A percentile compares a stretch with the other conserved stretches of the same genome.
Conservation (phyloP, 53 echinoderm and acorn worm genomes). For the Hippasteria phrygiana region DNA sequence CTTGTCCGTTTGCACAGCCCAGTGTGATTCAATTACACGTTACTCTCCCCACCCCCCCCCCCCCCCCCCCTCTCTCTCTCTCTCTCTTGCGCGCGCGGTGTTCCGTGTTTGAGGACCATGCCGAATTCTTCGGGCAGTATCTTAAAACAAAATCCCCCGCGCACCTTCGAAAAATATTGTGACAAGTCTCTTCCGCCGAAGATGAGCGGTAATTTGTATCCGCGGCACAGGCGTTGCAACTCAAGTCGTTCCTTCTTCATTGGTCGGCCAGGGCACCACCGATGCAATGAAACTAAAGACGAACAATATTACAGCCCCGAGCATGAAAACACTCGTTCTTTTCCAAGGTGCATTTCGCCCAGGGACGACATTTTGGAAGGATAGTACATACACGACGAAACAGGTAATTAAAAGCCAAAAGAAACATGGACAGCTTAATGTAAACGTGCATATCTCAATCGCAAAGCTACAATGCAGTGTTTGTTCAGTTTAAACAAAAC, state of each 20-base stretch:
- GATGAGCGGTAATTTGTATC: not conserved
- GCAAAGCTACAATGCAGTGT: too few species aligned
- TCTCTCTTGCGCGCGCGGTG: not conserved
- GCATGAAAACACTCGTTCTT: constrained; percentile 5
- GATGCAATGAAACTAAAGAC: not conserved
- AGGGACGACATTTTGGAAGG: not conserved
- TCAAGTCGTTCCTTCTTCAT: not conserved
- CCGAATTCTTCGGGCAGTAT: not conserved
- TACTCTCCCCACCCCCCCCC: not conserved
- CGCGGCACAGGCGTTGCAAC: not conserved
- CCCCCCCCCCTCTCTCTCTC: not conserved
- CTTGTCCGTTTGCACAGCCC: not conserved
- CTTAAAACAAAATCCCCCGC: constrained; percentile 8
- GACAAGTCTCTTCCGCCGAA: not conserved
- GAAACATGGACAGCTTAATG: not conserved
- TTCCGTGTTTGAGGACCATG: not conserved
- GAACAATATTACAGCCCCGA: not conserved
- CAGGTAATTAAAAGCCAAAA: not conserved
- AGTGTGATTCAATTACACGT: not conserved
- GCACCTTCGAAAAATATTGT: constrained; percentile 10
- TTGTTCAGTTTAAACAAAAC: too few species aligned
- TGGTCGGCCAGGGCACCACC: not conserved
- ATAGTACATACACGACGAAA: not conserved
- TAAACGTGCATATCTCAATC: too few species aligned
- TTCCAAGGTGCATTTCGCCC: constrained; percentile 11